These are phyloP conservation scores for Parasteatoda tepidariorum DNA, from an alignment of 1,140 invertebrate species.

Conservation along the genomic window DNA sequence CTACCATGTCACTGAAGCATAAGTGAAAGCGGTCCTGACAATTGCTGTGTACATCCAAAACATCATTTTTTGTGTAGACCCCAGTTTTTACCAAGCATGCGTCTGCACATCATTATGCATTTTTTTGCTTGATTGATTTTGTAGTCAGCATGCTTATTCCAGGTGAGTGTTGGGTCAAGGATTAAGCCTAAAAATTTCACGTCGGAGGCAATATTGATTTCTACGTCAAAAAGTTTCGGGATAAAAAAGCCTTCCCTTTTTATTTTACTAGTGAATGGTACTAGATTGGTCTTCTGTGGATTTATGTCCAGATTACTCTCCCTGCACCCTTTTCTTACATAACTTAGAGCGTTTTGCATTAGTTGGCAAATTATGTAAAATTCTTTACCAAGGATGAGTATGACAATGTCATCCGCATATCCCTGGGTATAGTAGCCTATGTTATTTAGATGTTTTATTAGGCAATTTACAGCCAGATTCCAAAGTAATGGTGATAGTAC, in stretches of 20 bases:
- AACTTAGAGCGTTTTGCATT: not conserved
- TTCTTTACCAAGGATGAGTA: not conserved
- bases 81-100: not conserved
- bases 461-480: not conserved
- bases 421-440: not conserved
- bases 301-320: not conserved
- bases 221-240: not conserved
- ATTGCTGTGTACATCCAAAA: not conserved
- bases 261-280: not conserved
- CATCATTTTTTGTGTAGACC: conserved; percentile 4
- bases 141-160: not conserved
- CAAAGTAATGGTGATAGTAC: not conserved
- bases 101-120: not conserved
- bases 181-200: not conserved
- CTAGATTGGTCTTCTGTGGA: not conserved
- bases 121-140: not conserved
- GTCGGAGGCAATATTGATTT: not conserved
- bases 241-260: not conserved
- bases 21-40: not conserved
- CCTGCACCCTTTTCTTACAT: not conserved
- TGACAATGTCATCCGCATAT: not conserved
- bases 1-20: not conserved
- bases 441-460: not conserved
- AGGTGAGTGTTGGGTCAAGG: not conserved
- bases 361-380: not conserved